These are phyloP conservation scores for Caenorhabditis sp. DNA, from an alignment of 2,888 invertebrate genomes.

Conservation along the genomic window DNA sequence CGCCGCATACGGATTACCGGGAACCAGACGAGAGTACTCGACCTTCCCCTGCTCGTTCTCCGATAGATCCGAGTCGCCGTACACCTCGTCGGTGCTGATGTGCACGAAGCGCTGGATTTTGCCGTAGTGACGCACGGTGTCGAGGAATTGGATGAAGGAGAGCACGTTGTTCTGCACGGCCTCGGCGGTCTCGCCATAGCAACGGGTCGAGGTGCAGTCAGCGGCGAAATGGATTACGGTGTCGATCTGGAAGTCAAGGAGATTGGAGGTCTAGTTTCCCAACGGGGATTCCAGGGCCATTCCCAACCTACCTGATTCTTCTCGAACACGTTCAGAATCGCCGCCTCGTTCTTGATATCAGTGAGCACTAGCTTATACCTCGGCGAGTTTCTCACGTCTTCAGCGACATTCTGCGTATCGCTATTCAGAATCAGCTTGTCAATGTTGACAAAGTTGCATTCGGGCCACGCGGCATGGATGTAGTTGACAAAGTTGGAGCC, in stretches of 20 bases:
- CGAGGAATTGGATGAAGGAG: slow-evolving; percentile 80
- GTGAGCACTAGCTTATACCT: slow-evolving; percentile 78
- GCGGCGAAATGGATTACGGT: slow-evolving; percentile 82
- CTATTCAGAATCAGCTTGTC: slow-evolving; percentile 82
- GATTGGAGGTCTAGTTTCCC: not conserved
- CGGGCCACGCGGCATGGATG: slow-evolving; percentile 78
- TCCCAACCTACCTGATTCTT: slow-evolving; percentile 70
- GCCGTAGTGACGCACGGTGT: slow-evolving; percentile 77
- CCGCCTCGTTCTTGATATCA: slow-evolving; percentile 79
- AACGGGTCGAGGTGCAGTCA: slow-evolving; percentile 82
- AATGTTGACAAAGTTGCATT: slow-evolving; percentile 79
- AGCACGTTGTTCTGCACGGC: slow-evolving; percentile 82
- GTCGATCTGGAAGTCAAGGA: slow-evolving; percentile 75
- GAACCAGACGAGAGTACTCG: slow-evolving; percentile 75
- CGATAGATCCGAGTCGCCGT: slow-evolving; percentile 81
- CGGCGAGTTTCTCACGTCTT: slow-evolving; percentile 73
- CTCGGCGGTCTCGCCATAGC: slow-evolving; percentile 80
- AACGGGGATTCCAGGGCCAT: not conserved
- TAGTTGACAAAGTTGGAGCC: slow-evolving; percentile 82
- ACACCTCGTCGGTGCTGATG: slow-evolving; percentile 82
- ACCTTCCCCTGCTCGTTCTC: slow-evolving; percentile 77
- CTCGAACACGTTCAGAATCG: slow-evolving; percentile 74
- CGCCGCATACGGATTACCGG: slow-evolving; percentile 83
- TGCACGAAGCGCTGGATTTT: slow-evolving; percentile 79
- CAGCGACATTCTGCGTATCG: slow-evolving; percentile 79